A percentile compares a stretch with the other conserved stretches of the same genome.
phyloP scores from a whole-genome alignment of 2,113 vertebrate species.

The Gallinago media region DNA sequence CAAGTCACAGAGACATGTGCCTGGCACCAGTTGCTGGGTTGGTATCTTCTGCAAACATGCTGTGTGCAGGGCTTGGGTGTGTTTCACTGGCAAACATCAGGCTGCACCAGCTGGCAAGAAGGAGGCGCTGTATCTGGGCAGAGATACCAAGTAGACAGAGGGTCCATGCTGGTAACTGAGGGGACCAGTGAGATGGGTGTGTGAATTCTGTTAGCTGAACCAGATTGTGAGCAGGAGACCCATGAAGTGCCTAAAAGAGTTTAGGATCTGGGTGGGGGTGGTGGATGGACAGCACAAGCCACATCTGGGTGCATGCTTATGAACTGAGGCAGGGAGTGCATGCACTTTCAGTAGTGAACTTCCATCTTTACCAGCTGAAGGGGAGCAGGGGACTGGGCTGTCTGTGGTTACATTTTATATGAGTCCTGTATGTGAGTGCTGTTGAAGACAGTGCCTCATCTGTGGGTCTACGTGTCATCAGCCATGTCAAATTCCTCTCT shows the following conservation, averaged over 20 bases:
- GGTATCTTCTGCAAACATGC: background rate
- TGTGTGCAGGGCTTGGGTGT: background rate
- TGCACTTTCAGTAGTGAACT: background rate
- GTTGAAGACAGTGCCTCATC: rapidly evolving
- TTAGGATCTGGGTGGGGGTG: background rate
- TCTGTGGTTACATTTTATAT: background rate
- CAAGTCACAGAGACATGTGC: rapidly evolving
- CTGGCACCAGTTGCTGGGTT: background rate
- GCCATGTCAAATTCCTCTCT: rapidly evolving
- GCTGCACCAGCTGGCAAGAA: rapidly evolving
- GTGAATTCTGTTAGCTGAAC: background rate
- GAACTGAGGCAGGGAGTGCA: rapidly evolving
- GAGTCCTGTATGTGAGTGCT: background rate
- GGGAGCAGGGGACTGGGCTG: background rate
- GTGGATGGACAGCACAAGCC: background rate
- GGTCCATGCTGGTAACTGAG: background rate
- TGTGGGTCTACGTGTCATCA: background rate
- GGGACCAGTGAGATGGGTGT: rapidly evolving
- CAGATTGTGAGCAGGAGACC: background rate
- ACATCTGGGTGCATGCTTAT: background rate
- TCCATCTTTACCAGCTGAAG: background rate
- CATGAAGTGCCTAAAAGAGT: rapidly evolving
- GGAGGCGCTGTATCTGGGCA: background rate
- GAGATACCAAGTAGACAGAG: background rate
- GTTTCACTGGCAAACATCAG: background rate